phyloP scores from a whole-genome alignment of 2,113 vertebrate genomes.

The Hippopotamus amphibius region DNA sequence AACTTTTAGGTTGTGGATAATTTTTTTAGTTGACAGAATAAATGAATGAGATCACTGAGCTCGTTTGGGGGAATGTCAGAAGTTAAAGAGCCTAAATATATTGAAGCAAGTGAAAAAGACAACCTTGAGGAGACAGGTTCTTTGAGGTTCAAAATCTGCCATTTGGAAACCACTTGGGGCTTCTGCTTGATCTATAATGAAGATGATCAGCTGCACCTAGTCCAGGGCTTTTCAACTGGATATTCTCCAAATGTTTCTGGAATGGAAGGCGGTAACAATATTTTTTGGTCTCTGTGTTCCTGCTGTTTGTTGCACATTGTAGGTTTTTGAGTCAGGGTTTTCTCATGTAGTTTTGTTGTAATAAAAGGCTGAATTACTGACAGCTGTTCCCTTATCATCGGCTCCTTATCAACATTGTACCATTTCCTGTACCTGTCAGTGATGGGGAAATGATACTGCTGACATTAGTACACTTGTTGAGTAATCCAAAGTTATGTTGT shows the following conservation, averaged over 20 bases:
- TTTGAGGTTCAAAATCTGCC: not conserved
- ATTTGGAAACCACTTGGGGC: not conserved
- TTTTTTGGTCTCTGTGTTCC: not conserved
- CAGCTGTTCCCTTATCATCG: not conserved
- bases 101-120: not conserved
- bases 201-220: no score
- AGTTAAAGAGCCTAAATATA: not conserved
- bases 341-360: not conserved
- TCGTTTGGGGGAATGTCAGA: not conserved
- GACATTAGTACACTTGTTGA: not conserved
- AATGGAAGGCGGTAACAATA: not conserved
- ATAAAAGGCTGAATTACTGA: not conserved
- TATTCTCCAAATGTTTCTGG: not conserved
- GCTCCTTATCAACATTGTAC: conserved; percentile 22
- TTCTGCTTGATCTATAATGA: not conserved
- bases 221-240: not conserved
- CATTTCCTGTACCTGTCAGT: conserved; percentile 18
- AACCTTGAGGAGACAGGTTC: not conserved
- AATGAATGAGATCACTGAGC: not conserved
- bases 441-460: conserved; percentile 20
- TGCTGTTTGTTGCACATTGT: not conserved
- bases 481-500: not conserved
- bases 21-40: not conserved
- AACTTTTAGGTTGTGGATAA: no score
- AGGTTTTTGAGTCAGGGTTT: not conserved